These are phyloP conservation scores for Ardeotis arabs DNA, from an alignment of 2,113 vertebrate species.

Conservation along the genomic window DNA sequence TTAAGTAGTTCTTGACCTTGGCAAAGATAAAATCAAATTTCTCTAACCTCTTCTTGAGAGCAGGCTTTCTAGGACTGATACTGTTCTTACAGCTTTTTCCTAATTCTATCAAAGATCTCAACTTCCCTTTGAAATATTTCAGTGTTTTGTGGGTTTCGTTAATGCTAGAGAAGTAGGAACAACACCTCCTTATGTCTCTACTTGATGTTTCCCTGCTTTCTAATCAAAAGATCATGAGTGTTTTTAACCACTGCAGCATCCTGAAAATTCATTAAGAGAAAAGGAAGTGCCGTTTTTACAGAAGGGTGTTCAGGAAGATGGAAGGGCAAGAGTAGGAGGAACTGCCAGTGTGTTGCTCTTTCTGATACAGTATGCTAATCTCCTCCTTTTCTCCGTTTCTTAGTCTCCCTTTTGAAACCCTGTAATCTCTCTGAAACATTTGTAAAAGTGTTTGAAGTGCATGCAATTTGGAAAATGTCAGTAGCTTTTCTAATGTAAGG, in stretches of 20 bases:
- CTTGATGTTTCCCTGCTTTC: background rate
- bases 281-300: background rate
- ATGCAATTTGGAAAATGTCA: background rate
- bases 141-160: background rate
- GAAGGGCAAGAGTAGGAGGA: background rate
- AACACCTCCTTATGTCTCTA: background rate
- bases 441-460: background rate
- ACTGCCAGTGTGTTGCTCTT: background rate
- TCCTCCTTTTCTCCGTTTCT: background rate
- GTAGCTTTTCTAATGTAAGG: background rate
- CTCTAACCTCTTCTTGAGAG: background rate
- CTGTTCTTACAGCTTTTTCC: background rate
- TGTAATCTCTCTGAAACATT: background rate
- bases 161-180: background rate
- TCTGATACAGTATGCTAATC: background rate
- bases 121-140: slow-evolving; percentile 14
- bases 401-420: background rate
- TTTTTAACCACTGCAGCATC: background rate
- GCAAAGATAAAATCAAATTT: slow-evolving; percentile 1
- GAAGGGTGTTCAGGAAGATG: background rate
- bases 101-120: background rate
- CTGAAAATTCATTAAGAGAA: background rate
- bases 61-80: background rate
- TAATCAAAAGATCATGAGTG: background rate
- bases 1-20: background rate